Conservation (phyloP, 2,113 vertebrate genomes). For the Candoia aspera region DNA sequence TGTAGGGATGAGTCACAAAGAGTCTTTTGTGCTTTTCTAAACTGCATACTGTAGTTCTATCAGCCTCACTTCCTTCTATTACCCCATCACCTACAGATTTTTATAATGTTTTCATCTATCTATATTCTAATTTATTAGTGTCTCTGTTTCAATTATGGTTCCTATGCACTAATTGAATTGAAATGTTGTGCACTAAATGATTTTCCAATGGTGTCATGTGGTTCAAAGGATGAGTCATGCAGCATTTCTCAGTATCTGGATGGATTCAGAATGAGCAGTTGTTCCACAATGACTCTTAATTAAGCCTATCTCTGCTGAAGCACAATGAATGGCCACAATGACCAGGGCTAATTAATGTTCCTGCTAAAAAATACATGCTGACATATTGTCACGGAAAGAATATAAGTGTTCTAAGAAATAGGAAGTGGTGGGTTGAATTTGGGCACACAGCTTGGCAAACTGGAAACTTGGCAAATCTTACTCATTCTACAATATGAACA, state of each 20-base stretch:
- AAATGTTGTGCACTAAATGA: not conserved
- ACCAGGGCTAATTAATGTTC: constrained; percentile 31
- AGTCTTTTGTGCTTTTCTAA: not conserved
- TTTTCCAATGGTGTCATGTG: not conserved
- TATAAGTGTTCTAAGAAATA: constrained; percentile 41
- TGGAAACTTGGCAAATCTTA: constrained; percentile 49
- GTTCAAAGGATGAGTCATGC: not conserved
- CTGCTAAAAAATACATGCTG: constrained; percentile 38
- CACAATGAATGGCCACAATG: constrained; percentile 6
- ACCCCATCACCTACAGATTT: not conserved
- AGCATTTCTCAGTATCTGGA: not conserved
- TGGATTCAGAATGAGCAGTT: not conserved
- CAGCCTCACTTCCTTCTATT: not conserved
- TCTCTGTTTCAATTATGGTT: not conserved
- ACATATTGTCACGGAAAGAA: constrained; percentile 50
- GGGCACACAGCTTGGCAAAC: constrained; percentile 33
- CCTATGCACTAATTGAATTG: not conserved
- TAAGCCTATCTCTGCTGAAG: constrained; percentile 8
- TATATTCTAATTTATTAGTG: not conserved
- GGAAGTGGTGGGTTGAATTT: not conserved
- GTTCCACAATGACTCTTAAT: not conserved
- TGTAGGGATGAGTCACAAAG: not conserved
- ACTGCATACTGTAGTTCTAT: not conserved
- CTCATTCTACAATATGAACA: constrained; percentile 52
- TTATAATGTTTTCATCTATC: not conserved